These are phyloP conservation scores for Ricordea florida DNA, from an alignment of 92 coral and sea anemone genomes.

Conservation along the genomic window DNA sequence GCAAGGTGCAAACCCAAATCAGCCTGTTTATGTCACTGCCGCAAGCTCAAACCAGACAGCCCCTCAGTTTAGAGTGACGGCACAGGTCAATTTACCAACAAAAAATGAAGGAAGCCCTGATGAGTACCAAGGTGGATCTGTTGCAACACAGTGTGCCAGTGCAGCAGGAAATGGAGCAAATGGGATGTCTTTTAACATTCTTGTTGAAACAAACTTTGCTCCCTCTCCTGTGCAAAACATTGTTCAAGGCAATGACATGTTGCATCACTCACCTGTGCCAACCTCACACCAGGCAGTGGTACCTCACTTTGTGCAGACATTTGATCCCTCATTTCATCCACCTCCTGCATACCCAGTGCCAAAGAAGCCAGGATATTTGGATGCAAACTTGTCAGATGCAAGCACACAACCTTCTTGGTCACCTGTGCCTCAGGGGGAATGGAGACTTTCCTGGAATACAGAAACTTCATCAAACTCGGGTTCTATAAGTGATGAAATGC, in stretches of 20 bases:
- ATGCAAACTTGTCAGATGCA: conserved; percentile 42
- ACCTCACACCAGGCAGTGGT: conserved; percentile 39
- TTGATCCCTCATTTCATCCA: conserved; percentile 62
- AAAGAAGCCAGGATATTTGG: conserved; percentile 60
- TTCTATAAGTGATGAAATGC: conserved; percentile 88
- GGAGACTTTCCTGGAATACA: conserved; percentile 89
- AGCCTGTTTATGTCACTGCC: conserved; percentile 16
- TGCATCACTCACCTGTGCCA: conserved; percentile 55
- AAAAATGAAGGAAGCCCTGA: conserved; percentile 31
- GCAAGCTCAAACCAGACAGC: conserved; percentile 42
- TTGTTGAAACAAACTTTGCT: conserved; percentile 74
- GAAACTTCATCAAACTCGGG: conserved; percentile 85
- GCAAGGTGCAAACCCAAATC: conserved; percentile 38
- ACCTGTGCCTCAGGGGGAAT: conserved; percentile 63
- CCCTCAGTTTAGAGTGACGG: conserved; percentile 95
- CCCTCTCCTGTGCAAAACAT: too few relatives aligned
- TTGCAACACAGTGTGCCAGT: not conserved
- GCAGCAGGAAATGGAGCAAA: conserved; percentile 52
- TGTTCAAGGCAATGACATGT: conserved; percentile 19
- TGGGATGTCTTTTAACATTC: conserved; percentile 87
- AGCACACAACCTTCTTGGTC: conserved; percentile 57
- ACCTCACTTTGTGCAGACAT: conserved; percentile 71
- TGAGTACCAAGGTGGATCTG: conserved; percentile 6
- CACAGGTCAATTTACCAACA: conserved; percentile 74
- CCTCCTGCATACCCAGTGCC: conserved; percentile 81